Conservation (phyloP, 2,888 invertebrate genomes). For the Operophtera brumata region DNA sequence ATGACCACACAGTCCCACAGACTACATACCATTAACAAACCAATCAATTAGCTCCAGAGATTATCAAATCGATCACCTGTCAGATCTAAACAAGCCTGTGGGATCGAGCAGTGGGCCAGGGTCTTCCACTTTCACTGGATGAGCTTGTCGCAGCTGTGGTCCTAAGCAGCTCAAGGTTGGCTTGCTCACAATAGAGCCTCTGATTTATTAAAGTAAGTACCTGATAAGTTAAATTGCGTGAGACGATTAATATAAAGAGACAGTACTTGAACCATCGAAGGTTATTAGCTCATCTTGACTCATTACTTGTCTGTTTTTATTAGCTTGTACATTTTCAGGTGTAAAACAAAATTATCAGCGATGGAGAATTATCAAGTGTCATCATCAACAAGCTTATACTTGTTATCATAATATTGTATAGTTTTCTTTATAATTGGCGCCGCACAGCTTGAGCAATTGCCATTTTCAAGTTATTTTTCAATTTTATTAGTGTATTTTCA, state of each 20-base stretch:
- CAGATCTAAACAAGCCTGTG: conserved; percentile 2
- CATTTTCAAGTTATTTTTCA: too few relatives aligned
- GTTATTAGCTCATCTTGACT: too few relatives aligned
- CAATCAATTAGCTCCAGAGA: background rate
- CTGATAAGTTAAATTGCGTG: background rate
- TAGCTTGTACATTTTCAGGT: too few relatives aligned
- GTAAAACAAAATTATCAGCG: too few relatives aligned
- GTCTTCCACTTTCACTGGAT: conserved; percentile 21
- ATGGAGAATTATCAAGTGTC: too few relatives aligned
- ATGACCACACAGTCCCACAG: background rate
- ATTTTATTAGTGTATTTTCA: too few relatives aligned
- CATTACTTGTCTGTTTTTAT: too few relatives aligned
- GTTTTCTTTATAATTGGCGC: too few relatives aligned
- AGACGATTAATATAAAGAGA: background rate
- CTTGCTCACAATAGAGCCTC: conserved; percentile 6
- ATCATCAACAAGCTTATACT: too few relatives aligned
- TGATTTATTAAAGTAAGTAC: background rate
- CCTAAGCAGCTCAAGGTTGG: conserved; percentile 15
- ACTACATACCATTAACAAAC: background rate
- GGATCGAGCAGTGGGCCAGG: conserved; percentile 10
- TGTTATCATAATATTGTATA: too few relatives aligned
- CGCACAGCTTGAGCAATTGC: too few relatives aligned
- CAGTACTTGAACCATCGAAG: background rate
- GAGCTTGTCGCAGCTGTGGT: conserved; percentile 13
- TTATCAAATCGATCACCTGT: conserved; percentile 6